Percentiles rank a stretch among this genome's conserved stretches.
These are phyloP conservation scores for Crossocerus cetratus DNA, from an alignment of 2,888 invertebrate species.

Conservation along the genomic window DNA sequence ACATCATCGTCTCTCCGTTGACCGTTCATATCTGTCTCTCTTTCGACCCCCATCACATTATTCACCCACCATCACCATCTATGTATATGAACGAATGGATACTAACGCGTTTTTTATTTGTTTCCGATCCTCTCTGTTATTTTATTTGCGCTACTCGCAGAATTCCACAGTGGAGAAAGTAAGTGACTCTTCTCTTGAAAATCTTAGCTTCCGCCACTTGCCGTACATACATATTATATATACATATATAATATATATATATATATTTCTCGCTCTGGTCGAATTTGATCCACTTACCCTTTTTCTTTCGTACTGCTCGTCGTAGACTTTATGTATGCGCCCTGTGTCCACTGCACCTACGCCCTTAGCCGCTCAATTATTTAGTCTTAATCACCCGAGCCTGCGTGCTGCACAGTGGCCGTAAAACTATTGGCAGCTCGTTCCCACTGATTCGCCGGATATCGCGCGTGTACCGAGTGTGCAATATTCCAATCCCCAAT, in stretches of 20 bases:
- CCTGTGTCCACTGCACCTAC: conserved; percentile 59
- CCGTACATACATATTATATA: conserved; percentile 32
- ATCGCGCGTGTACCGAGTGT: not conserved
- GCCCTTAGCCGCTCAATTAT: conserved; percentile 54
- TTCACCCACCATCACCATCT: conserved; percentile 55
- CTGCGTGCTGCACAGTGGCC: conserved; percentile 44
- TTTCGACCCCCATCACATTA: conserved; percentile 8
- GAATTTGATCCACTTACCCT: not conserved
- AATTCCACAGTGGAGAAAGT: conserved; percentile 98
- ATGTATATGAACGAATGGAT: conserved; percentile 65
- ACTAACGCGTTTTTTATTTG: conserved; percentile 77
- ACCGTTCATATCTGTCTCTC: too few species aligned
- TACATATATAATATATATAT: not conserved
- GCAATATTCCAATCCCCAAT: not conserved
- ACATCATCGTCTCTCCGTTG: conserved; percentile 46
- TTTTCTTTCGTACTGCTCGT: conserved; percentile 38
- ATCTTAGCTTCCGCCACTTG: conserved; percentile 68
- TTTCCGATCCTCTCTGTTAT: conserved; percentile 77
- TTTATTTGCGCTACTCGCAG: conserved; percentile 81
- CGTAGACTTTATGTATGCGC: conserved; percentile 48
- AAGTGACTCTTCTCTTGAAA: conserved; percentile 79
- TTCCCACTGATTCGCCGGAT: not conserved
- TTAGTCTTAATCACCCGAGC: conserved; percentile 10
- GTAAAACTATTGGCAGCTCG: too few species aligned
- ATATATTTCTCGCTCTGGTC: not conserved